Base-by-base conservation (phyloP, 2,113 vertebrate species). In the Columba janthina region DNA sequence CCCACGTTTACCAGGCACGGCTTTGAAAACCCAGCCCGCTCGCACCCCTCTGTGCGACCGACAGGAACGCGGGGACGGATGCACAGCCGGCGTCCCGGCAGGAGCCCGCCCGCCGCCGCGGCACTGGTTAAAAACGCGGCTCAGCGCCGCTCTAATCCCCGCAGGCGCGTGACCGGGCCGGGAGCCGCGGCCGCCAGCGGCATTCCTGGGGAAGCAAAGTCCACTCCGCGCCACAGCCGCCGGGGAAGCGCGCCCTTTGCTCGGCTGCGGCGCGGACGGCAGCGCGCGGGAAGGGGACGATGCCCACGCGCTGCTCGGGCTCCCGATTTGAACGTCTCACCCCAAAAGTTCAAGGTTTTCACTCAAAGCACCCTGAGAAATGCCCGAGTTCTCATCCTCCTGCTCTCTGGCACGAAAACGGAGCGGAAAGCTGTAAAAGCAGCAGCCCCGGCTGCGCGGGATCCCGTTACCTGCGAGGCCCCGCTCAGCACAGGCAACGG, bases 181-280 rank as follows among this genome's bases (percentile, higher is more conserved):
- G 69, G 89, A 89, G 89, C 86, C 81, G 53, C n/a, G 2, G 36
- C 89, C 13, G 7, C 22, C 61, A n/a, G 24, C 1, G 0, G 90
- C 85, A 86, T 94, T 95, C 82, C 85, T 70, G 42, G 7, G 64
- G 51, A 93, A 85, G 42, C 94, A 95, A 97, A 96, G 95, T 94
- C 92, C 94, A 0, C 74, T 28, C 11, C 2, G 25, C 26, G 20
- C 51, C 51, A 10, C 25, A 11, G 25, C 26, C 42, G 51, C 3
- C 94, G 74, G 80, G 57, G 94, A 83, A 96, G 95, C 88, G 65
- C 66, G 95, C 90, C 56, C 94, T 96, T 96, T 94, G 94, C 65
- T 86, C 95, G 5, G 32, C 50, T 13, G 26, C 25, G 15, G 25
- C 13, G 25, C 26, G 25, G 26, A 9, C 25, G 8, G 25, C 25